Base-by-base conservation (phyloP, 53 echinoderm and acorn worm genomes). In the Paracentrotus lividus region DNA sequence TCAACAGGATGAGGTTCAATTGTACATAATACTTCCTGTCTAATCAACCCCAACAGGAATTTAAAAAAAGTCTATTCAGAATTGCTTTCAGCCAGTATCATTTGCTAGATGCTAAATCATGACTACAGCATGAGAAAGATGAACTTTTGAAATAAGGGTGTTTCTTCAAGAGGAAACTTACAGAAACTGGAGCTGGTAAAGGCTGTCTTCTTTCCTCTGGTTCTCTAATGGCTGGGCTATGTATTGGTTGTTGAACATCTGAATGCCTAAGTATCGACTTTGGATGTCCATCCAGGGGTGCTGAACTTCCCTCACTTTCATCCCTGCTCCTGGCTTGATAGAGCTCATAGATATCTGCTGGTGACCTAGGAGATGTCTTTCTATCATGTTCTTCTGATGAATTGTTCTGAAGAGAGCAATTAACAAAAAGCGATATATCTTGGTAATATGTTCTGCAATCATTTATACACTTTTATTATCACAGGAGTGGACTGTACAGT, bases 131-230 rank as follows among this genome's bases (percentile, higher is more conserved):
- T 53, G 53, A 64, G 10, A 27, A n/a, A 27, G 64, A 72, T 18
- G n/a, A n/a, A n/a, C n/a, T n/a, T n/a, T n/a, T n/a, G n/a, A n/a
- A n/a, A n/a, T n/a, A n/a, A 54, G 40, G 21, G 21, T 15, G 20
- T 18, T 16, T 16, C 40, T 72, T 52, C 52, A 52, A 18, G 42
- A 5, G 55, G 38, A 90, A 66, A 85, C 86, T 87, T 66, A 93
- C 93, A 38, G 93, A 93, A 47, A 69, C 54, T 43, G 93, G 93
- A 24, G 93, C 93, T 64, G 87, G 93, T n/a, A 61, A 43, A 51
- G 93, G 93, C 18, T 88, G 93, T 18, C 88, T 86, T 38, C 49
- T 85, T 27, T 42, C 52, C 36, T 40, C 61, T 60, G 38, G 24
- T 42, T 49, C 20, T 34, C 24, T 56, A 7, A 43, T 45, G 16